Percentiles rank a stretch among this genome's conserved stretches.
Conservation (phyloP, 1,140 invertebrate species). For the Cyclina sinensis region DNA sequence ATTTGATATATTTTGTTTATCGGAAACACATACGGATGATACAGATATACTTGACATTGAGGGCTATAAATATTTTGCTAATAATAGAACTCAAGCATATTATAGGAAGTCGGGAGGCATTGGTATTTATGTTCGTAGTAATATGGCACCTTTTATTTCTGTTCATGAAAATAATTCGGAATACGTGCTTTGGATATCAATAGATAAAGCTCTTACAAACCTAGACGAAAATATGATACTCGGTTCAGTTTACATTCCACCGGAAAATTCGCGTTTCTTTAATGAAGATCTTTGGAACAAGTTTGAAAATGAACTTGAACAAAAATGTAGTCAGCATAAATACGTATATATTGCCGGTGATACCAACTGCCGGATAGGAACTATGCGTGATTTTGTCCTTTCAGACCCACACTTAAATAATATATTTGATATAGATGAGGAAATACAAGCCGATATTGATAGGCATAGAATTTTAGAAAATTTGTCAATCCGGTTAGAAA, state of each 20-base stretch:
- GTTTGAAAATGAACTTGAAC: constrained; percentile 4
- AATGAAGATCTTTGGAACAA: constrained; percentile 1
- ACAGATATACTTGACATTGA: background rate
- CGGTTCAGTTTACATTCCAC: constrained; percentile 21
- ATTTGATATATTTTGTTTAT: background rate
- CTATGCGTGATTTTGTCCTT: background rate
- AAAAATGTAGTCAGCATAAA: background rate
- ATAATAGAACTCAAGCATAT: no score
- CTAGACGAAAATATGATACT: background rate
- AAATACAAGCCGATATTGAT: background rate
- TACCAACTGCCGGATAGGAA: constrained; percentile 1
- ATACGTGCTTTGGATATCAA: background rate
- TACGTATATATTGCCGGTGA: background rate
- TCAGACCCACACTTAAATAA: background rate
- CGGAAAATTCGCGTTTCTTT: constrained; percentile 29
- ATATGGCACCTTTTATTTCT: background rate
- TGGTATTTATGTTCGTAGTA: constrained; percentile 24
- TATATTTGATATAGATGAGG: constrained; percentile 2
- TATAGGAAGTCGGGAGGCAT: no score
- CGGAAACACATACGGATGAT: background rate
- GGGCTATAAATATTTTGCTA: background rate
- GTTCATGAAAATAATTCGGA: background rate
- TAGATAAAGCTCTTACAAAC: background rate
- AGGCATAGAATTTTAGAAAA: background rate
- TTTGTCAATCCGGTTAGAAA: constrained; percentile 1